These are phyloP conservation scores for Ginglymostoma cirratum DNA, from an alignment of 2,113 vertebrate species.

Conservation along the genomic window DNA sequence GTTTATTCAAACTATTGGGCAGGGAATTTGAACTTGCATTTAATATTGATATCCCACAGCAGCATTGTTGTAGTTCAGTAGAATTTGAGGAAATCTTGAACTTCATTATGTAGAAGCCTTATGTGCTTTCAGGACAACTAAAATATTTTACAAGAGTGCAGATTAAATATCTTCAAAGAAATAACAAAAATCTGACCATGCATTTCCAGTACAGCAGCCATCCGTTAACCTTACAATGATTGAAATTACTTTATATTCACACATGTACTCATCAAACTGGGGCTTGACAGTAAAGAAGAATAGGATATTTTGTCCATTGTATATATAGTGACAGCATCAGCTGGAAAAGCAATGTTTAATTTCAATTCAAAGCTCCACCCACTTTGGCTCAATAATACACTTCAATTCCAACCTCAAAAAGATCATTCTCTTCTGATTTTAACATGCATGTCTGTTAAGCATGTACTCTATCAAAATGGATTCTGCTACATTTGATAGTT, in stretches of 20 bases:
- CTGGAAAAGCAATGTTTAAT: background rate
- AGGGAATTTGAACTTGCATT: background rate
- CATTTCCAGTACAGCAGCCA: background rate
- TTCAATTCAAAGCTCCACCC: background rate
- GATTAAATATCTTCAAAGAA: background rate
- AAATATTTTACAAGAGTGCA: background rate
- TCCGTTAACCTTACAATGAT: constrained; percentile 11
- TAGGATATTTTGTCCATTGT: background rate
- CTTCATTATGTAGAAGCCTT: background rate
- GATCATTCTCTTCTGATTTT: background rate
- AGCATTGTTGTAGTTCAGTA: background rate
- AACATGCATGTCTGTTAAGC: background rate
- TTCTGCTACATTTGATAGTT: background rate
- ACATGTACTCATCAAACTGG: background rate
- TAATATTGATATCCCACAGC: background rate
- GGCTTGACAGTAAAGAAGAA: background rate
- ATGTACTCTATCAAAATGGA: background rate
- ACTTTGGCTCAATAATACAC: background rate
- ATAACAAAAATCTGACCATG: background rate
- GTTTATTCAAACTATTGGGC: background rate
- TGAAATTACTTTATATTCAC: background rate
- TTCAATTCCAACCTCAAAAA: constrained; percentile 17
- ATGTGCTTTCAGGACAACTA: background rate
- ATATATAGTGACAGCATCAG: background rate
- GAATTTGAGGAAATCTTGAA: background rate